Percentiles rank a stretch among this genome's conserved stretches.
These are phyloP conservation scores for Papilio helenus DNA, from an alignment of 1,140 invertebrate genomes.

Conservation along the genomic window DNA sequence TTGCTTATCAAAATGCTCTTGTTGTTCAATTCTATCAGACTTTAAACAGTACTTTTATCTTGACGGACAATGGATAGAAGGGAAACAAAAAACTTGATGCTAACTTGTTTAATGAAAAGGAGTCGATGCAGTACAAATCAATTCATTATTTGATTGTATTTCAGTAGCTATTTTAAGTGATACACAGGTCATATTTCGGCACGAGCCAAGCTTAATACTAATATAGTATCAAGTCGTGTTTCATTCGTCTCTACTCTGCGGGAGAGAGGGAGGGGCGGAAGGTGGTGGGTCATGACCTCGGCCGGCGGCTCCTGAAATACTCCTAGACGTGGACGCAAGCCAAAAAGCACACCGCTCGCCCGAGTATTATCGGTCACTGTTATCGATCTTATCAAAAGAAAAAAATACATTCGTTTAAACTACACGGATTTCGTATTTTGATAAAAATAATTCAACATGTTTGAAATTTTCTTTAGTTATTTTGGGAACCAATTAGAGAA, in stretches of 20 bases:
- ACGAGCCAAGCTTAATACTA: slow-evolving; percentile 27
- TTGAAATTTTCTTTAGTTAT: background rate
- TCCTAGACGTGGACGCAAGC: slow-evolving; percentile 58
- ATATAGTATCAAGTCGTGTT: slow-evolving; percentile 38
- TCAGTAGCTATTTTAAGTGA: background rate
- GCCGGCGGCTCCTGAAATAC: slow-evolving; percentile 57
- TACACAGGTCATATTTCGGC: slow-evolving; percentile 21
- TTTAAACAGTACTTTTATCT: no score
- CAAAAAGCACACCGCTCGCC: slow-evolving; percentile 44
- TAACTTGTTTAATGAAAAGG: background rate
- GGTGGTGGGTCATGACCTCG: slow-evolving; percentile 65
- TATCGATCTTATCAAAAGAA: slow-evolving; percentile 32
- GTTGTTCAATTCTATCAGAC: background rate
- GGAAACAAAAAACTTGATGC: background rate
- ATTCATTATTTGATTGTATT: background rate
- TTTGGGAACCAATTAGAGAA: background rate
- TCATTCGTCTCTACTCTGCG: slow-evolving; percentile 2
- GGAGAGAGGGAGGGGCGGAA: slow-evolving; percentile 39
- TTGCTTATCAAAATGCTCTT: background rate
- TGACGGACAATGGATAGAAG: background rate
- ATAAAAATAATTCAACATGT: background rate
- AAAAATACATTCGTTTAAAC: slow-evolving; percentile 6
- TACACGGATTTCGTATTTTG: background rate
- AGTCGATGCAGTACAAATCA: background rate
- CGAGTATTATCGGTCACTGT: slow-evolving; percentile 42